Conservation (phyloP, 92 coral and sea anemone species). For the Meandrina meandrites region DNA sequence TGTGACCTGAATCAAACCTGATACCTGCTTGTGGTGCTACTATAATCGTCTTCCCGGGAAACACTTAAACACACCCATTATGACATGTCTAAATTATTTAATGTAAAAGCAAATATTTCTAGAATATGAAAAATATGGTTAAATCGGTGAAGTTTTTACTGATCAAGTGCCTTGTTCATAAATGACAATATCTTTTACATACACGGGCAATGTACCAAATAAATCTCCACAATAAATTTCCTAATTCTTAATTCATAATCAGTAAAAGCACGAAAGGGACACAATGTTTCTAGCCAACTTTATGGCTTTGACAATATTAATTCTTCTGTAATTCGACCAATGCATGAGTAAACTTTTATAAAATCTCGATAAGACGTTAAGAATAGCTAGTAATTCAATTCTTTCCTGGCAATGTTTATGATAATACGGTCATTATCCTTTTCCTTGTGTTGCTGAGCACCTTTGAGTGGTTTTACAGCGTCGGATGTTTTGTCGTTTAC, state of each 20-base stretch:
- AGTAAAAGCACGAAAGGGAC: background rate
- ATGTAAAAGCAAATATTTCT: background rate
- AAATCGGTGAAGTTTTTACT: background rate
- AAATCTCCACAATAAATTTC: background rate
- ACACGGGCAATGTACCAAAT: background rate
- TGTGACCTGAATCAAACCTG: background rate
- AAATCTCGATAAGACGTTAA: background rate
- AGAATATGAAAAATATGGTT: background rate
- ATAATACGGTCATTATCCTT: background rate
- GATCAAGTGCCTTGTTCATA: background rate
- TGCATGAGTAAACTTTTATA: background rate
- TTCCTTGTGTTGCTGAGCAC: background rate
- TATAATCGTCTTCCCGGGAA: background rate
- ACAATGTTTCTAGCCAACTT: no score
- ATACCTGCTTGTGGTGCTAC: constrained; percentile 47
- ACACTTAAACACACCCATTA: constrained; percentile 5
- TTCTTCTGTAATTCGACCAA: background rate
- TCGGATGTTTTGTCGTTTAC: constrained; percentile 1
- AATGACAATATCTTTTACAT: background rate
- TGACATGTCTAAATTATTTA: constrained; percentile 19
- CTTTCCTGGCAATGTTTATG: constrained; percentile 10
- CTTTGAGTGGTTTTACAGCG: constrained; percentile 1
- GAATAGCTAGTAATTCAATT: background rate
- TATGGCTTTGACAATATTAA: no score
- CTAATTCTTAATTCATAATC: no score